Conservation (phyloP, 2,113 vertebrate genomes). For the Alligator mississippiensis region DNA sequence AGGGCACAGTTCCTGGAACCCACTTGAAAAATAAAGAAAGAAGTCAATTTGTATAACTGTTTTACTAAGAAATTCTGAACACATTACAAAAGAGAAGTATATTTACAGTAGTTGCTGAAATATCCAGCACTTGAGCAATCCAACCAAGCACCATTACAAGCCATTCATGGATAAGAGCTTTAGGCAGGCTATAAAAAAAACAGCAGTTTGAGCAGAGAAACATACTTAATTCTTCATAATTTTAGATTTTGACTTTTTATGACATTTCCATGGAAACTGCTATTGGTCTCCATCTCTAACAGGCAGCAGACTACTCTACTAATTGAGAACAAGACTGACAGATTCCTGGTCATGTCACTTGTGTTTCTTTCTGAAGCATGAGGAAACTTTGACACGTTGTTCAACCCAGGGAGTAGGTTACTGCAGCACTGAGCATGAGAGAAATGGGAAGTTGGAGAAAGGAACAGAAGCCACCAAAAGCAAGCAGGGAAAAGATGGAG, state of each 20-base stretch:
- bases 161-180: neutral
- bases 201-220: neutral
- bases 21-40: neutral
- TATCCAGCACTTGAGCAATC: conserved; percentile 26
- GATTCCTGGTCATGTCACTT: neutral
- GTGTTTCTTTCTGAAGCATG: no score
- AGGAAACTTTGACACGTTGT: neutral
- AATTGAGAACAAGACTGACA: neutral
- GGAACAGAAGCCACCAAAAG: neutral
- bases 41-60: neutral
- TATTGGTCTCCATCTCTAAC: neutral
- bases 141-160: neutral
- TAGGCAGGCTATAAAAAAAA: neutral
- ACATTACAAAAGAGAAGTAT: neutral
- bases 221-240: neutral
- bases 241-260: neutral
- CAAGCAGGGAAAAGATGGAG: neutral
- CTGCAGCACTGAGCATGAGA: neutral
- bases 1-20: neutral
- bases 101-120: conserved; percentile 43
- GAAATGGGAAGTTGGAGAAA: neutral
- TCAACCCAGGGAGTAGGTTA: neutral
- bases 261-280: neutral
- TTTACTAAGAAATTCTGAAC: conserved; percentile 70
- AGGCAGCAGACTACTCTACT: neutral